A percentile compares a stretch with the other conserved stretches of the same genome.
Evolutionary conservation across 2,113 vertebrate species (phyloP).

Genomic region (Zapornia atra): DNA sequence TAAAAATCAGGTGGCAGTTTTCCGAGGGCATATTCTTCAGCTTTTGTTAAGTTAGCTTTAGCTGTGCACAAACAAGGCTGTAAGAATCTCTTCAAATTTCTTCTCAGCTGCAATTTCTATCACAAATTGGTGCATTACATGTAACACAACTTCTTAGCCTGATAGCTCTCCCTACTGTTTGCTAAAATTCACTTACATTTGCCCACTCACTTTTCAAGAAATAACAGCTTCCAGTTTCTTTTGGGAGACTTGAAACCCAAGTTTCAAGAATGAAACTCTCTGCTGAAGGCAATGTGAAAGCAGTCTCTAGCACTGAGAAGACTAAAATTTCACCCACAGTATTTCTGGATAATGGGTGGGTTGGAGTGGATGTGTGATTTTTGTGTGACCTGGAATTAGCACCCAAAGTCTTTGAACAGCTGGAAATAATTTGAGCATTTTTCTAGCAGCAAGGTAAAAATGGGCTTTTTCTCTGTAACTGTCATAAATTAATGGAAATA

Average conservation of each 20-base stretch:
- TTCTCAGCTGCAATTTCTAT: not conserved
- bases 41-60: not conserved
- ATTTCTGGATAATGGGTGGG: not conserved
- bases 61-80: not conserved
- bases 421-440: not conserved
- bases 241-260: not conserved
- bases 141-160: not conserved
- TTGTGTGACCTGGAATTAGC: not conserved
- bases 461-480: not conserved
- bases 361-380: not conserved
- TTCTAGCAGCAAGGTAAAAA: not conserved
- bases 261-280: not conserved
- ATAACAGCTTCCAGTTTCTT: not conserved
- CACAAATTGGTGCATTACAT: not conserved
- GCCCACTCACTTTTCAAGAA: not conserved
- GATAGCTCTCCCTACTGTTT: not conserved
- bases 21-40: not conserved
- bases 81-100: conserved; percentile 4
- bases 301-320: not conserved
- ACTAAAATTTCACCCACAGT: not conserved
- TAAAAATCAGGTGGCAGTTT: not conserved
- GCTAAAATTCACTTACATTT: not conserved
- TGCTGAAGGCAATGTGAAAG: not conserved
- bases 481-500: not conserved
- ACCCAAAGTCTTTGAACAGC: not conserved